Percentiles rank a stretch among this genome's conserved stretches.
These are phyloP conservation scores for Lottia gigantea DNA, from an alignment of 2,888 invertebrate species.

Conservation along the genomic window DNA sequence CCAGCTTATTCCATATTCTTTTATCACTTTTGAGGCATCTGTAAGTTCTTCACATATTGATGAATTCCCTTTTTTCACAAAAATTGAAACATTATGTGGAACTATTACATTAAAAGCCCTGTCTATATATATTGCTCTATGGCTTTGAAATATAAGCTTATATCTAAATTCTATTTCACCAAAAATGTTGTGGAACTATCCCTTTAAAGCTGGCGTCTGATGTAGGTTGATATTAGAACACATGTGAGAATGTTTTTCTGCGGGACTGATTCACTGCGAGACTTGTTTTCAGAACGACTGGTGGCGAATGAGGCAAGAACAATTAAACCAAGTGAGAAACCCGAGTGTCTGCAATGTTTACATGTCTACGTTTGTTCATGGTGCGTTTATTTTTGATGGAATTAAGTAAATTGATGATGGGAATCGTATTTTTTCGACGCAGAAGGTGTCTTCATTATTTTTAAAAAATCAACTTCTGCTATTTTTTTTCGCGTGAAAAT, in stretches of 20 bases:
- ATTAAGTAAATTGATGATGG: neutral
- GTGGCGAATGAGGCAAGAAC: neutral
- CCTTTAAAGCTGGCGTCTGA: neutral
- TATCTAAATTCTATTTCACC: too few species aligned
- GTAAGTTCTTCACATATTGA: too few species aligned
- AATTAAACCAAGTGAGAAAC: slow-evolving; percentile 2
- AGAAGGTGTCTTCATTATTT: slow-evolving; percentile 1
- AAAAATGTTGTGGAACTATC: too few species aligned
- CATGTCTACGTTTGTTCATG: neutral
- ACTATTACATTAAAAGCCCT: too few species aligned
- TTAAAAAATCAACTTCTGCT: too few species aligned
- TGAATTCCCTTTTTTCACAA: too few species aligned
- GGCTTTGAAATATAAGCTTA: too few species aligned
- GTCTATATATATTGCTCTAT: too few species aligned
- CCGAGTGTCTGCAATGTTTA: neutral
- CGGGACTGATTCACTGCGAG: neutral
- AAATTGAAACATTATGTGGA: too few species aligned
- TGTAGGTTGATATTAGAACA: neutral
- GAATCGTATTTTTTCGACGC: neutral
- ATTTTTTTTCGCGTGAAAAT: too few species aligned
- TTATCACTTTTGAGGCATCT: too few species aligned
- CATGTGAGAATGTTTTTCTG: slow-evolving; percentile 4
- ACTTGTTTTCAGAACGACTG: neutral
- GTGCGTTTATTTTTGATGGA: slow-evolving; percentile 4
- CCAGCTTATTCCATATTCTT: too few species aligned